Base-by-base conservation (phyloP, 2,113 vertebrate species). In the Melanostigma gelatinosum region DNA sequence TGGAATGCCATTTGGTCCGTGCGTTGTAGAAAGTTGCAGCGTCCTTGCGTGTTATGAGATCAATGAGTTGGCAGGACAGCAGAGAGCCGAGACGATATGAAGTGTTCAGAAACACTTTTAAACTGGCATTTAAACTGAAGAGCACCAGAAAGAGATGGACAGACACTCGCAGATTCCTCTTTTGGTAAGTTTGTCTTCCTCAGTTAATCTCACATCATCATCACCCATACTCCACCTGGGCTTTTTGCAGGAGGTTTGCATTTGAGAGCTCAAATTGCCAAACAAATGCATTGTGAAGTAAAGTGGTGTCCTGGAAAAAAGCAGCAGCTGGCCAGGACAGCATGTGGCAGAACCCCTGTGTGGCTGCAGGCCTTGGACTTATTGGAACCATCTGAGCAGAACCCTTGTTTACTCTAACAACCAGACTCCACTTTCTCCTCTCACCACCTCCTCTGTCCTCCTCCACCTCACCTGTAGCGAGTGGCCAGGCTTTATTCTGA, bases 341-440 rank as follows among this genome's bases (percentile, higher is more conserved):
- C 84, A 80, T 90, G 84, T 80, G 85, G 89, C 86, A 84, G 78
- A 86, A 79, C 65, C 85, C 75, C 83, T 38, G 82, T 74, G 79
- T 81, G 77, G 77, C 82, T 75, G 71, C 79, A 85, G 75, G 72
- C 65, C 72, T 77, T 63, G 24, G 72, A 66, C 79, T 87, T 88
- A 87, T 89, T 91, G 78, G 80, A 88, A 90, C 78, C 88, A 91
- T 87, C 48, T 90, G 89, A 90, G 68, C 74, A 48, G 64, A 92
- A 62, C 50, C 73, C 76, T 86, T 70, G 22, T 84, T 84, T 72
- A 73, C 80, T 82, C 69, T 72, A 86, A 90, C 66, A 79, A 79
- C 71, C 79, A 77, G 67, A 81, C 62, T 86, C 60, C 63, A 73
- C 75, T 76, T 73, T 73, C 44, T 76, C 57, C 63, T 87, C 73